Conservation (phyloP, 2,113 vertebrate species). For the Entosphenus tridentatus region DNA sequence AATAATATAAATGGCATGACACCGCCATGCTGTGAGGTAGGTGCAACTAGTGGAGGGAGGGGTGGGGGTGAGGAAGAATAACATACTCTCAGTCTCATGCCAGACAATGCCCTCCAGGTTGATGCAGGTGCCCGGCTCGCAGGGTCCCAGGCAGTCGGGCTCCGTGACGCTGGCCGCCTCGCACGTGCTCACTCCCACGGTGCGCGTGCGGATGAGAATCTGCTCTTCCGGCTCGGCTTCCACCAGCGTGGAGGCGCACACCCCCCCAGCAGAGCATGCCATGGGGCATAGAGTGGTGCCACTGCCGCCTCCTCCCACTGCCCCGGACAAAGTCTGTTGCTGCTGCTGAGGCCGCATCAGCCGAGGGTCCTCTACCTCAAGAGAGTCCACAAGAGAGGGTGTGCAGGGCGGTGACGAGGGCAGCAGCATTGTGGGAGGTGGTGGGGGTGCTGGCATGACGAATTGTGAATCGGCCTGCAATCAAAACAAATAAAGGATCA, state of each 20-base stretch:
- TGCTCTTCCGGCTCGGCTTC: constrained; percentile 47
- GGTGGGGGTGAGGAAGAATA: neutral
- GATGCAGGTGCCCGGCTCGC: constrained; percentile 4
- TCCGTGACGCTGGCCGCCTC: constrained; percentile 1
- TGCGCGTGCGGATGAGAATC: constrained; percentile 44
- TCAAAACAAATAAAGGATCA: too few species aligned
- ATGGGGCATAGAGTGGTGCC: too few species aligned
- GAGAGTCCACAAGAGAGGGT: neutral
- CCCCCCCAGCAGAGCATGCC: too few species aligned
- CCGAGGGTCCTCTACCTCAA: constrained; percentile 1
- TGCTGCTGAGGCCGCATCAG: neutral
- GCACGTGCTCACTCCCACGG: constrained; percentile 1
- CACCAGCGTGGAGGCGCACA: neutral
- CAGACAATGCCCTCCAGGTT: constrained; percentile 3
- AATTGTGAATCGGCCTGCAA: neutral
- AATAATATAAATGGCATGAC: too few species aligned
- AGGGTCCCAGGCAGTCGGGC: constrained; percentile 1
- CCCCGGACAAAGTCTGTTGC: too few species aligned
- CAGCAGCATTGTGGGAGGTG: constrained; percentile 2
- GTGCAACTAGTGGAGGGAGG: too few species aligned
- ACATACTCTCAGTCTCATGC: constrained; percentile 4
- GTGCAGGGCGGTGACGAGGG: neutral
- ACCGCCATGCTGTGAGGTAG: too few species aligned
- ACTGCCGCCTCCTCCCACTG: too few species aligned
- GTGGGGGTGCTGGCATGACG: constrained; percentile 3